These are phyloP conservation scores for Gobio occitaniae DNA, from an alignment of 2,797 vertebrate genomes.

Conservation along the genomic window DNA sequence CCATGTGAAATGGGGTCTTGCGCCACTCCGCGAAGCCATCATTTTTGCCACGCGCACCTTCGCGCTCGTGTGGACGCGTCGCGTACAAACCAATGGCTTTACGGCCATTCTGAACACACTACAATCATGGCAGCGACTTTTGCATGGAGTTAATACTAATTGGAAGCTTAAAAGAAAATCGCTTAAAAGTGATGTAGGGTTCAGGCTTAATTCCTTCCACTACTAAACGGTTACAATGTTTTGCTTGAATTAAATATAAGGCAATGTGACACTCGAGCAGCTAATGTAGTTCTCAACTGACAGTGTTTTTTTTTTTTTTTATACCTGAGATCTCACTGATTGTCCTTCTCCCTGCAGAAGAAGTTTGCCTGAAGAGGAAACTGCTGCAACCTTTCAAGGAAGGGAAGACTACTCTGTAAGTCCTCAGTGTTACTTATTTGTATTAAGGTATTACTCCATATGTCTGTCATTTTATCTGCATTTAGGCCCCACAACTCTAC, in stretches of 20 bases:
- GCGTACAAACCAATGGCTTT: too few relatives aligned
- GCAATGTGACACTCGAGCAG: neutral
- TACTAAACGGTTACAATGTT: neutral
- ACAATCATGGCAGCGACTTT: neutral
- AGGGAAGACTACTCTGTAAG: conserved; percentile 81
- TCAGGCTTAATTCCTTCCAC: neutral
- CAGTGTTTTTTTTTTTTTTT: neutral
- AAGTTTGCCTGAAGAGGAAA: conserved; percentile 36
- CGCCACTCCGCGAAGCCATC: too few relatives aligned
- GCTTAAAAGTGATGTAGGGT: neutral
- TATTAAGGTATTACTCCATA: conserved; percentile 51
- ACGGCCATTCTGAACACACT: neutral
- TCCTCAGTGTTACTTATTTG: conserved; percentile 52
- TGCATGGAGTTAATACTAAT: neutral
- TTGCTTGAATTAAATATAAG: neutral
- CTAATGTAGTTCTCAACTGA: conserved; percentile 1
- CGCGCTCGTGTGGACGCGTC: too few relatives aligned
- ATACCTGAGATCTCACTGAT: conserved; percentile 11
- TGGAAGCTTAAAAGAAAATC: neutral
- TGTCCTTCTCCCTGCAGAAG: conserved; percentile 36
- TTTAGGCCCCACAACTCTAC: neutral
- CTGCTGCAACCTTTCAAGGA: conserved; percentile 53
- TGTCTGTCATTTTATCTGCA: conserved; percentile 60
- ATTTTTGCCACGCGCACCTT: too few relatives aligned
- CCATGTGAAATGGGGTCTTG: too few relatives aligned